Evolutionary conservation across 1,140 invertebrate genomes (phyloP).

Genomic region (Rhopalosiphum maidis): DNA sequence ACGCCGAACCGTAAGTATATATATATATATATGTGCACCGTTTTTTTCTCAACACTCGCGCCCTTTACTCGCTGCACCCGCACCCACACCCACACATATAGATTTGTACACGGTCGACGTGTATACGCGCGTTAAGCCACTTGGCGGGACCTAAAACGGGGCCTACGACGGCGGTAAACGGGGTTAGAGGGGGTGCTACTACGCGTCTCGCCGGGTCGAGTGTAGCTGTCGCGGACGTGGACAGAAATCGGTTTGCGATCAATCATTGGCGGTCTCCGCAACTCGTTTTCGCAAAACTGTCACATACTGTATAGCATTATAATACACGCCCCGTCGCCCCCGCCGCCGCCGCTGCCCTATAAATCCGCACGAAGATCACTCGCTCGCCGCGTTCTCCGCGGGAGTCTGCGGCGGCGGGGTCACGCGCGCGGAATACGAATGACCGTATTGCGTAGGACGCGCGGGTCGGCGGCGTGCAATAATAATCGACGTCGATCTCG

Average conservation of each 20-base stretch:
- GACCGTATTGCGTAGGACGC: constrained; percentile 15
- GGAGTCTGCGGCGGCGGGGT: background rate
- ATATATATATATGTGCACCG: background rate
- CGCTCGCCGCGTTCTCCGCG: background rate
- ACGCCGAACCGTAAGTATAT: no score
- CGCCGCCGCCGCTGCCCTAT: background rate
- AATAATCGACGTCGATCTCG: constrained; percentile 27
- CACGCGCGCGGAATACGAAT: constrained; percentile 46
- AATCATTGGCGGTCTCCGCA: background rate
- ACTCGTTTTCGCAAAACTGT: constrained; percentile 26
- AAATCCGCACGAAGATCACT: constrained; percentile 27
- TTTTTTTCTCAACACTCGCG: background rate
- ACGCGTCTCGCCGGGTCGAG: no score
- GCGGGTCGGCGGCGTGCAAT: background rate
- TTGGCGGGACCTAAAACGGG: background rate
- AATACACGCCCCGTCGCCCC: background rate
- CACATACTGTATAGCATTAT: constrained; percentile 32
- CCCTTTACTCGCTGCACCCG: background rate
- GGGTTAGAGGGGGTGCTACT: no score
- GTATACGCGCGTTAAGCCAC: background rate
- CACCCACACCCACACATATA: background rate
- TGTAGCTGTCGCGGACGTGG: background rate
- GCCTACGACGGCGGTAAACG: background rate
- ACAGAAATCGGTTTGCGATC: constrained; percentile 36
- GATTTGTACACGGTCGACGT: background rate